These are phyloP conservation scores for Saguinus midas DNA, from an alignment of 2,113 vertebrate species.

Conservation along the genomic window DNA sequence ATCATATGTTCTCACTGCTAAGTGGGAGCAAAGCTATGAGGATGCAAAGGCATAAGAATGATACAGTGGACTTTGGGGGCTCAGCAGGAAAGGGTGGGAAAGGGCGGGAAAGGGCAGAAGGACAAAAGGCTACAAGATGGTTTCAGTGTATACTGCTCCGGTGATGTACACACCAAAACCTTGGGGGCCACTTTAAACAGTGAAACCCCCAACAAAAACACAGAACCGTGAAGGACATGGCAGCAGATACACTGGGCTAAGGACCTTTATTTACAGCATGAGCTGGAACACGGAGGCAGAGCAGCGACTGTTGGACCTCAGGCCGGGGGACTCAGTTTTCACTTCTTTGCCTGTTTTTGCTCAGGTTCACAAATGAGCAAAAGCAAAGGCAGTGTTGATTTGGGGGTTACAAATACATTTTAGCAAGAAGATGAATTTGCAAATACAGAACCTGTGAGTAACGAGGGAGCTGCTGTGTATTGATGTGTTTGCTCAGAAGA, in stretches of 20 bases:
- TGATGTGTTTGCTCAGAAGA: not conserved
- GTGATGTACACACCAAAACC: no score
- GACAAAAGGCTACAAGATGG: no score
- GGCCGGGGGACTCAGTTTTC: not conserved
- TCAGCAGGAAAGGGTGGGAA: no score
- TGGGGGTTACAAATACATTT: not conserved
- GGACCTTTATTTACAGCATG: no score
- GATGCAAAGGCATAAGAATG: no score
- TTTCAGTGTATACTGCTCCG: no score
- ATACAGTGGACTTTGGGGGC: no score
- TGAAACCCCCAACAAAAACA: not conserved
- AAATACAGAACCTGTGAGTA: no score
- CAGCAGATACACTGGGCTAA: not conserved
- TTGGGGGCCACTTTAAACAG: not conserved
- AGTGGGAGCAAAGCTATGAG: no score
- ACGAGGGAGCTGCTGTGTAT: not conserved
- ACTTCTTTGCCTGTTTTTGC: not conserved
- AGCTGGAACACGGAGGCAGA: not conserved
- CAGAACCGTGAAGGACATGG: not conserved
- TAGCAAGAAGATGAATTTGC: not conserved
- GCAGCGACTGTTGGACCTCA: fast-evolving
- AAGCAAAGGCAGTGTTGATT: not conserved
- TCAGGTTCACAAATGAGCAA: not conserved
- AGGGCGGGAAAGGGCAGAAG: no score
- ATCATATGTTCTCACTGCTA: no score